phyloP scores from a whole-genome alignment of 2,888 invertebrate species.

The Dryobota labecula region DNA sequence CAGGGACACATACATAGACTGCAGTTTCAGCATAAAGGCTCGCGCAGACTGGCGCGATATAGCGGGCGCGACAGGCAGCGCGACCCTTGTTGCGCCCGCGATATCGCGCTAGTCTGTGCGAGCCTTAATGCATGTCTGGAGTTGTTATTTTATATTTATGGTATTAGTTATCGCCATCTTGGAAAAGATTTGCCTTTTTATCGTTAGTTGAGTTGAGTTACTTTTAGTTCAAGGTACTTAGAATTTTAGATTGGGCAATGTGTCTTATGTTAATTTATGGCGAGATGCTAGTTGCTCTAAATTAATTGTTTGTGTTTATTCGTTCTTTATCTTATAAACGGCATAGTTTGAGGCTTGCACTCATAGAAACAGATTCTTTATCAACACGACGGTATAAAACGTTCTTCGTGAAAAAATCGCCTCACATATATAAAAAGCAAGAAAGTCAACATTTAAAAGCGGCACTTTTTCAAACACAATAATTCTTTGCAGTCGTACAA shows the following conservation, averaged over 20 bases:
- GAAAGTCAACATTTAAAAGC: conserved; percentile 50
- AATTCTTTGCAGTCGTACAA: conserved; percentile 68
- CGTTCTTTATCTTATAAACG: background rate
- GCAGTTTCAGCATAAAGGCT: conserved; percentile 55
- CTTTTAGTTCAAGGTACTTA: conserved; percentile 9
- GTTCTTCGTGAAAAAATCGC: background rate
- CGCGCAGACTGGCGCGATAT: too few species aligned
- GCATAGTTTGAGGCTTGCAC: background rate
- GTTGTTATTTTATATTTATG: conserved; percentile 48
- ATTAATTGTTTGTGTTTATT: background rate
- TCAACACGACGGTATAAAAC: background rate
- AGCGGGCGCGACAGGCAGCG: too few species aligned
- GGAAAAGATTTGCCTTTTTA: conserved; percentile 2
- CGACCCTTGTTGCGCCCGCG: too few species aligned
- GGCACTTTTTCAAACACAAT: conserved; percentile 65
- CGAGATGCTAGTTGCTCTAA: background rate
- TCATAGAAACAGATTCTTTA: background rate
- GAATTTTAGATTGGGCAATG: background rate
- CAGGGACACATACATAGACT: conserved; percentile 51
- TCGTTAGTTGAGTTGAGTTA: conserved; percentile 17
- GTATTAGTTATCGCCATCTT: conserved; percentile 38
- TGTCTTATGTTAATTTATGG: background rate
- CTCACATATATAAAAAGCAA: conserved; percentile 10
- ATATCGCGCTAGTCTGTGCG: too few species aligned
- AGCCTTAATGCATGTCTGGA: conserved; percentile 49